These are phyloP conservation scores for Drosophila truncata DNA, from an alignment of 1,140 invertebrate species.

Conservation along the genomic window DNA sequence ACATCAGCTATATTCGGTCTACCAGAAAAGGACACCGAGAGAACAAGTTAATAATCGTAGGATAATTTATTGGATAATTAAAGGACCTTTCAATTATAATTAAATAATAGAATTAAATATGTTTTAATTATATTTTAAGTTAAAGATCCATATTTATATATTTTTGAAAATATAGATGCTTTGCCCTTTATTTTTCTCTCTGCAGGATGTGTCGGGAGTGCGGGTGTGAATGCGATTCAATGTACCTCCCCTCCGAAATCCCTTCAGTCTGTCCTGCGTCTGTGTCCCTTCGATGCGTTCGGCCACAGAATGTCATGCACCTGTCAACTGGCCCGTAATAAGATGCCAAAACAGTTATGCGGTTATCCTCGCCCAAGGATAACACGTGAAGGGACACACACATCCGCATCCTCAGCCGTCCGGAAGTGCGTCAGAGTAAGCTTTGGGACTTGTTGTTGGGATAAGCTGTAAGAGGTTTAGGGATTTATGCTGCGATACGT, in stretches of 20 bases:
- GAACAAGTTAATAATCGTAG: background rate
- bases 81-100: too few relatives aligned
- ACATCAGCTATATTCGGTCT: conserved; percentile 29
- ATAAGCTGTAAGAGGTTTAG: conserved; percentile 38
- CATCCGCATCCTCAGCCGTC: conserved; percentile 22
- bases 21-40: conserved; percentile 7
- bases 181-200: background rate
- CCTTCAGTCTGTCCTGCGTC: conserved; percentile 14
- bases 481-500: conserved; percentile 22
- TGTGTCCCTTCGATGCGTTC: conserved; percentile 59
- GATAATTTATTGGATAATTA: too few relatives aligned
- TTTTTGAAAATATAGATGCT: too few relatives aligned
- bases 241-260: background rate
- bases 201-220: background rate
- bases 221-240: conserved; percentile 4
- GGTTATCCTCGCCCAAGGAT: conserved; percentile 64
- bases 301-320: conserved; percentile 80
- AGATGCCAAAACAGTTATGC: conserved; percentile 82
- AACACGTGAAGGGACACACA: conserved; percentile 46
- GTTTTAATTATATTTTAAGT: too few relatives aligned
- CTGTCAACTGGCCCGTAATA: conserved; percentile 79
- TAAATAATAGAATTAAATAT: too few relatives aligned
- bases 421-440: conserved; percentile 50
- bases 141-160: too few relatives aligned
- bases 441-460: conserved; percentile 39